Evolutionary conservation across 2,888 invertebrate genomes (phyloP).

Genomic region (Blastobasis lacticolella): DNA sequence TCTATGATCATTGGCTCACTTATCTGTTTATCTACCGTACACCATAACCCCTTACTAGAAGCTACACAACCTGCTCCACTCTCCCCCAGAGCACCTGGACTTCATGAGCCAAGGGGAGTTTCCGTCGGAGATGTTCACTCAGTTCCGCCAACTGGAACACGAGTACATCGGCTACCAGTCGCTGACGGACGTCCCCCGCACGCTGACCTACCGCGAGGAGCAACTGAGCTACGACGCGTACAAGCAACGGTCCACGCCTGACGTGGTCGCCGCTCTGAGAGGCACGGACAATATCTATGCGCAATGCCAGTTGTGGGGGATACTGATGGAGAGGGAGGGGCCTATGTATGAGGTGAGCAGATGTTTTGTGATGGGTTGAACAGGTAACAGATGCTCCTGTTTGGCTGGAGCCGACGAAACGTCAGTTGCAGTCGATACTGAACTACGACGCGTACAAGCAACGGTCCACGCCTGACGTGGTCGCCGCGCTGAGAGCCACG

Average conservation of each 20-base stretch:
- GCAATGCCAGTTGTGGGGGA: constrained; percentile 88
- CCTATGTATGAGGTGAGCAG: constrained; percentile 80
- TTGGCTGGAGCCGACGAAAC: neutral
- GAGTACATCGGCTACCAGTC: constrained; percentile 97
- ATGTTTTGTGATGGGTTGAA: constrained; percentile 72
- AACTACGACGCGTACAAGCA: constrained; percentile 68
- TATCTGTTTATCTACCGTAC: too few relatives aligned
- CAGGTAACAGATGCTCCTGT: neutral
- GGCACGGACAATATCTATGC: constrained; percentile 83
- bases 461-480: constrained; percentile 82
- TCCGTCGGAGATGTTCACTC: constrained; percentile 81
- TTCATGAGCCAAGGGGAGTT: constrained; percentile 91
- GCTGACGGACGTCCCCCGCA: constrained; percentile 93
- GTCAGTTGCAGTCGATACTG: too few relatives aligned
- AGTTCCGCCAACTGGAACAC: constrained; percentile 91
- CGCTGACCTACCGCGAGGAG: constrained; percentile 82
- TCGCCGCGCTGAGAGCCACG: constrained; percentile 79
- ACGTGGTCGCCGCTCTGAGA: constrained; percentile 82
- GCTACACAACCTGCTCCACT: neutral
- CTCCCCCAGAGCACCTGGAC: constrained; percentile 89
- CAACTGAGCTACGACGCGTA: constrained; percentile 72
- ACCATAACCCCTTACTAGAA: too few relatives aligned
- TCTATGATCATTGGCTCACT: too few relatives aligned
- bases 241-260: constrained; percentile 78
- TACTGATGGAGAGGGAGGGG: constrained; percentile 87